Evolutionary conservation across 2,797 vertebrate genomes (phyloP), one percentile per base, ranked within the genome.

Genomic region (Falco columbarius): DNA sequence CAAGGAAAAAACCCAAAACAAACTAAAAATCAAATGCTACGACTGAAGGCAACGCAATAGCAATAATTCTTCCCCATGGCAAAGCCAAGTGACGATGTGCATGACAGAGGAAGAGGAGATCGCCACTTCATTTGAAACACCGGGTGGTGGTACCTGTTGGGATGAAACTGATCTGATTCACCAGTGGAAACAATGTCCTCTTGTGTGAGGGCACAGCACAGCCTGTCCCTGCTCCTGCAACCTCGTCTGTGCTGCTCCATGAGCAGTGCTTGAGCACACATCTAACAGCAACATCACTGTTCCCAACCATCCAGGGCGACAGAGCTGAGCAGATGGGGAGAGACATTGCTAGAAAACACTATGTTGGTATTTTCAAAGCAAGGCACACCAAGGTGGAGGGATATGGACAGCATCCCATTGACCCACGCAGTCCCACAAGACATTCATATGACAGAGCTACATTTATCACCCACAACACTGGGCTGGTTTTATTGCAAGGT

Each of bases 231-330:
- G 8, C 62, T 70, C 21, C 81, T 62, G 86, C 0, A 0, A 71
- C 67, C 63, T 61, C 1, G 0, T 49, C 34, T 18, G 14, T 0
- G 0, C 22, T 15, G 61, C 51, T 81, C 2, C 0, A 26, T 6
- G 0, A 85, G 23, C 56, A 16, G 73, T 0, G 36, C 62, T 70
- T 6, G 2, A 82, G 52, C 52, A 42, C 46, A 2, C 26, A 17
- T 24, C 18, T 19, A 15, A 12, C 20, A 58, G 66, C 15, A 5
- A 62, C 22, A 11, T 15, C 15, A 10, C 44, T 70, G 47, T 42
- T 70, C 51, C 63, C 82, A 86, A 4, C 34, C 44, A n/a, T 19
- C 27, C 5, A 14, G 3, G 32, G 32, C 2, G 12, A 32, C 29
- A 58, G 10, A 16, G 36, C 40, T 23, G 30, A 71, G 82, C 68